Evolutionary conservation across 2,797 vertebrate species (phyloP).

Genomic region (Darevskia mixta): DNA sequence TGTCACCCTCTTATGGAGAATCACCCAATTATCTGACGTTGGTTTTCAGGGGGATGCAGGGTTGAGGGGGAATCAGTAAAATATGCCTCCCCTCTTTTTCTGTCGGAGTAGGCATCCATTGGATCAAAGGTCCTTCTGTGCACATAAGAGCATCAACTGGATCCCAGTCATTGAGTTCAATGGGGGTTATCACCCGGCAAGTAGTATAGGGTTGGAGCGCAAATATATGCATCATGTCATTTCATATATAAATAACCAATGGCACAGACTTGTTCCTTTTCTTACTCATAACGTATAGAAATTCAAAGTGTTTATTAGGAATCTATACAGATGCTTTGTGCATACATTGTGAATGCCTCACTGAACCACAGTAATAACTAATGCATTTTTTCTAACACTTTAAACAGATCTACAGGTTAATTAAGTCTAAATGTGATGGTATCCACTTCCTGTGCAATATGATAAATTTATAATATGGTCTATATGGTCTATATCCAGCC

Average conservation of each 20-base stretch:
- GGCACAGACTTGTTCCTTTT: not conserved
- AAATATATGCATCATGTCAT: not conserved
- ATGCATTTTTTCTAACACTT: not conserved
- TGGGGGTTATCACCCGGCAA: not conserved
- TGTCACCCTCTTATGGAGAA: not conserved
- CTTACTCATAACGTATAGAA: not conserved
- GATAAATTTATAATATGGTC: not conserved
- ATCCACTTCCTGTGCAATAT: not conserved
- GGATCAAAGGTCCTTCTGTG: not conserved
- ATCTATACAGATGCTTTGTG: not conserved
- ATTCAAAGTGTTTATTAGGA: conserved; percentile 6
- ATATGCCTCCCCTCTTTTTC: not conserved
- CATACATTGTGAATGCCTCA: not conserved
- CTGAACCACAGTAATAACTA: not conserved
- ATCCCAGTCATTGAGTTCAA: not conserved
- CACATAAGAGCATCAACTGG: not conserved
- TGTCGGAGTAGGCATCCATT: not conserved
- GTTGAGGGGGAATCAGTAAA: not conserved
- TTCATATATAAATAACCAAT: not conserved
- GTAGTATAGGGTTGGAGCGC: not conserved
- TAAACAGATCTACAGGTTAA: not conserved
- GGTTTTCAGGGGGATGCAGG: not conserved
- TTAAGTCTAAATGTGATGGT: not conserved
- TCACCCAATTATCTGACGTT: not conserved
- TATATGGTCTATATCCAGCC: too few relatives aligned